These are phyloP conservation scores for Ataeniobius toweri DNA, from an alignment of 2,797 vertebrate species.

Conservation along the genomic window DNA sequence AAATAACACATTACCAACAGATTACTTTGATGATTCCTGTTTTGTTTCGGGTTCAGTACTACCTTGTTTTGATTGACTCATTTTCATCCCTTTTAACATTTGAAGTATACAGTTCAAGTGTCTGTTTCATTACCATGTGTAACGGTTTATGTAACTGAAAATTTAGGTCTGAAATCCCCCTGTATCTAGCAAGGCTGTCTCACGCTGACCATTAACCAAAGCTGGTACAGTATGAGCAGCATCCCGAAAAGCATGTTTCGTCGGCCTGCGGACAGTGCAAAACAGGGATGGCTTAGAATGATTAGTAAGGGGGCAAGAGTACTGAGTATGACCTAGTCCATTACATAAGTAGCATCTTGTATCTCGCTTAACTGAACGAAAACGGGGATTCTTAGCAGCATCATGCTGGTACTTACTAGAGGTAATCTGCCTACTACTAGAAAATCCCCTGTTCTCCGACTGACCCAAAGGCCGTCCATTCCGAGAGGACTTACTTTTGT, in stretches of 20 bases:
- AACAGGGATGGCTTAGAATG: conserved; percentile 4
- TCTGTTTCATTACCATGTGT: no score
- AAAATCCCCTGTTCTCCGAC: background rate
- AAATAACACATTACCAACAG: no score
- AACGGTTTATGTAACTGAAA: no score
- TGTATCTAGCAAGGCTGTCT: background rate
- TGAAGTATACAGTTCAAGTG: no score
- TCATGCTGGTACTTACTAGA: background rate
- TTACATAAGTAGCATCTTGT: background rate
- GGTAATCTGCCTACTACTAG: background rate
- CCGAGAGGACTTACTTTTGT: background rate
- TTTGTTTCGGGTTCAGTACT: background rate
- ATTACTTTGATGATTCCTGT: no score
- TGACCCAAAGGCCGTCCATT: background rate
- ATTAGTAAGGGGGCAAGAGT: background rate
- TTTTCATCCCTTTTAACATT: no score
- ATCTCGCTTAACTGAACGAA: background rate
- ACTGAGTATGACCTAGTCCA: background rate
- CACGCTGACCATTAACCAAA: conserved; percentile 3
- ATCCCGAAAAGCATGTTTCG: background rate
- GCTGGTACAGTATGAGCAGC: background rate
- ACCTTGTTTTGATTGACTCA: no score
- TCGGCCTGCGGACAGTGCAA: background rate
- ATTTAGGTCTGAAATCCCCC: background rate
- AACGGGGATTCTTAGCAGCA: background rate